These are phyloP conservation scores for Plusia festucae DNA, from an alignment of 2,888 invertebrate genomes.

Conservation along the genomic window DNA sequence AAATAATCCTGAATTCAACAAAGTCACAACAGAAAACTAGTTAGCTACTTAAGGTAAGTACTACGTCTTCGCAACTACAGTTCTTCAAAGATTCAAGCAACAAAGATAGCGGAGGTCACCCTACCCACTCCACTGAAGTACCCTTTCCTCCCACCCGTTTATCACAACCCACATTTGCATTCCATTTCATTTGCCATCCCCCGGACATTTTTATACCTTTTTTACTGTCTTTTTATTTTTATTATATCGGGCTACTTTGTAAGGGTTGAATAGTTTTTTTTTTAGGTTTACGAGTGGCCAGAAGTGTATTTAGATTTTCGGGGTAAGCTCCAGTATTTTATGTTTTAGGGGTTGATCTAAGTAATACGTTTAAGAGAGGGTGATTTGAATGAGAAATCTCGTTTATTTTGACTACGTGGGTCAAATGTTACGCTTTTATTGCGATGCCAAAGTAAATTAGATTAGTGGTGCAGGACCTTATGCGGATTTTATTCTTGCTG, in stretches of 20 bases:
- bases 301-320: slow-evolving; percentile 58
- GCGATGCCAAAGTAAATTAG: neutral
- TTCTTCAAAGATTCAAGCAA: slow-evolving; percentile 20
- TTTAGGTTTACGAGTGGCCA: slow-evolving; percentile 71
- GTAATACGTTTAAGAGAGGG: slow-evolving; percentile 47
- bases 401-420: slow-evolving; percentile 32
- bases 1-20: neutral
- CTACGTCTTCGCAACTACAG: slow-evolving; percentile 16
- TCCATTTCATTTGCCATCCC: slow-evolving; percentile 81
- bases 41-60: neutral
- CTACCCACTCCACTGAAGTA: slow-evolving; percentile 20
- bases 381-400: slow-evolving; percentile 44
- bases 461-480: neutral
- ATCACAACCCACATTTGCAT: slow-evolving; percentile 82
- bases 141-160: slow-evolving; percentile 59
- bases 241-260: slow-evolving; percentile 65
- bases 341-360: slow-evolving; percentile 42
- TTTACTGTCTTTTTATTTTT: slow-evolving; percentile 81
- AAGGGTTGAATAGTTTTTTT: slow-evolving; percentile 74
- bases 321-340: slow-evolving; percentile 49
- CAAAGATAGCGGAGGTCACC: slow-evolving; percentile 38
- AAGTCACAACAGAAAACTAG: neutral
- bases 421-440: slow-evolving; percentile 38
- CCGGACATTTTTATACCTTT: slow-evolving; percentile 79
- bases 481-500: neutral